A percentile compares a stretch with the other conserved stretches of the same genome.
Conservation (phyloP, 2,797 vertebrate genomes). For the Betta splendens region DNA sequence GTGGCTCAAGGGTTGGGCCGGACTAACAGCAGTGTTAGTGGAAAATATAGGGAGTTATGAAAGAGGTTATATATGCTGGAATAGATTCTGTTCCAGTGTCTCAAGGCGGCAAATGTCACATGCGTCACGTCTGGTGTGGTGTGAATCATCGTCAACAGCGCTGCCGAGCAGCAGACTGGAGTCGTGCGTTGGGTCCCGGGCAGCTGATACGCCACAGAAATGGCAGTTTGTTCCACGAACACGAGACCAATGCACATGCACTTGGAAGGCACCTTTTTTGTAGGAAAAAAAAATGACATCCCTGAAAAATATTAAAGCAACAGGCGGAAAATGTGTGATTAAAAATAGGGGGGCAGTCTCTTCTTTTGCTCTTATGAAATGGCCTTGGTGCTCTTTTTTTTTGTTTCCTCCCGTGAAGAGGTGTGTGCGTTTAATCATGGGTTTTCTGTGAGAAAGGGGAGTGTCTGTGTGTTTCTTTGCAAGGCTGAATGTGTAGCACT, state of each 20-base stretch:
- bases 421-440: slow-evolving; percentile 48
- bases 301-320: slow-evolving; percentile 30
- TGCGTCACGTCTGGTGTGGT: slow-evolving; percentile 29
- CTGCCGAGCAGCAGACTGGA: slow-evolving; percentile 20
- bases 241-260: slow-evolving; percentile 9
- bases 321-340: slow-evolving; percentile 34
- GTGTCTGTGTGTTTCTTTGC: slow-evolving; percentile 31
- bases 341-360: slow-evolving; percentile 37
- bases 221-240: slow-evolving; percentile 16
- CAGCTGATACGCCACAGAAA: slow-evolving; percentile 17
- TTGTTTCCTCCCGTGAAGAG: slow-evolving; percentile 63
- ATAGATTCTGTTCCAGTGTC: slow-evolving; percentile 12
- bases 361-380: slow-evolving; percentile 65
- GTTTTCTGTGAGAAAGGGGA: slow-evolving; percentile 23
- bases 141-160: slow-evolving; percentile 46
- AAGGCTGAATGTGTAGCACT: slow-evolving; percentile 9
- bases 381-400: slow-evolving; percentile 62
- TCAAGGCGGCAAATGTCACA: slow-evolving; percentile 15
- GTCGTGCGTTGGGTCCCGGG: slow-evolving; percentile 8
- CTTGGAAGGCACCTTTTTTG: slow-evolving; percentile 23
- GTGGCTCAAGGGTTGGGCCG: slow-evolving; percentile 32
- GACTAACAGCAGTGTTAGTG: slow-evolving; percentile 20
- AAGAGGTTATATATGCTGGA: slow-evolving; percentile 14
- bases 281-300: slow-evolving; percentile 29
- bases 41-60: slow-evolving; percentile 20